Conservation (phyloP, 1,140 invertebrate species). For the Drosophila obscura region DNA sequence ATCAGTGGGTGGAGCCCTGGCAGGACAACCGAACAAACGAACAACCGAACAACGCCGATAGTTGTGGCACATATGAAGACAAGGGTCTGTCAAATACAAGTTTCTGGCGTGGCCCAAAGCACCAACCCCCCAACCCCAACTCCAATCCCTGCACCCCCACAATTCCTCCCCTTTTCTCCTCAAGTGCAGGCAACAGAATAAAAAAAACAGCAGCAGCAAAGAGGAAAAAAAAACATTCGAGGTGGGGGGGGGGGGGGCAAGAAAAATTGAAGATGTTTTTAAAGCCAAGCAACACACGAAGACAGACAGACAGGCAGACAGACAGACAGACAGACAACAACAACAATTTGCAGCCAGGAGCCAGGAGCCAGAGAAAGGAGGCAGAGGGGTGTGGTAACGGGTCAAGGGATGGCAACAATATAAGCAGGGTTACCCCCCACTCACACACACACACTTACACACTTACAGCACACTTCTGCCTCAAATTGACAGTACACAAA, state of each 20-base stretch:
- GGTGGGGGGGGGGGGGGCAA: conserved; percentile 14
- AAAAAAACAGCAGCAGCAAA: neutral
- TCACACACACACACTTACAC: neutral
- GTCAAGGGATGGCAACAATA: conserved; percentile 47
- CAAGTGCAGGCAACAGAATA: too few species aligned
- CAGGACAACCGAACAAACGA: conserved; percentile 28
- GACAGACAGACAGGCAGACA: conserved; percentile 19
- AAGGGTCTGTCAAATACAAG: conserved; percentile 81
- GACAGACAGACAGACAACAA: conserved; percentile 18
- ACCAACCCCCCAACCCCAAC: neutral
- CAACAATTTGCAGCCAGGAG: conserved; percentile 39
- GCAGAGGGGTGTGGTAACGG: conserved; percentile 2
- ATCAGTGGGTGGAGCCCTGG: neutral
- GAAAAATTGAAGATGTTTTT: conserved; percentile 81
- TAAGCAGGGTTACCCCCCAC: conserved; percentile 26
- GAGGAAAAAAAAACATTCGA: conserved; percentile 40
- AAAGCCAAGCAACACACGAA: conserved; percentile 47
- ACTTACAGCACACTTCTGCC: conserved; percentile 24
- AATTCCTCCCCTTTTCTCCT: too few species aligned
- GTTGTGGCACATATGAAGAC: conserved; percentile 80
- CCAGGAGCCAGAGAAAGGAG: neutral
- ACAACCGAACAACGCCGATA: conserved; percentile 53
- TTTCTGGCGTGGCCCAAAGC: conserved; percentile 66
- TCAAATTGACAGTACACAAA: conserved; percentile 80
- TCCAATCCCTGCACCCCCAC: neutral